Percentiles rank a stretch among this genome's conserved stretches.
Conservation (phyloP, 2,888 invertebrate genomes). For the Saturnia pavonia region DNA sequence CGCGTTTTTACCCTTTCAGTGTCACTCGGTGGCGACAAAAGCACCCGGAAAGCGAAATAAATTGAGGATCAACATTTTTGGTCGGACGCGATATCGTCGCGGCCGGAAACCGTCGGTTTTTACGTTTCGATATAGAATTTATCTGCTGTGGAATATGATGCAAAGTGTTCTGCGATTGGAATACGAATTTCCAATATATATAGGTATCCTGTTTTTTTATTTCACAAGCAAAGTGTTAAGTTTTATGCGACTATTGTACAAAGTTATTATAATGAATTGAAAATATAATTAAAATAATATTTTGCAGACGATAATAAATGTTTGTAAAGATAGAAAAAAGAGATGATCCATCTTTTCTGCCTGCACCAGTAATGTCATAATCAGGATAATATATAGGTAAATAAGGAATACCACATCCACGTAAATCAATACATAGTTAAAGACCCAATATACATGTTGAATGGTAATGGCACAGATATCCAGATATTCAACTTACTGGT, state of each 20-base stretch:
- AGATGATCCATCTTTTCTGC: neutral
- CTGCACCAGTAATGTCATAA: neutral
- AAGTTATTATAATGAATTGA: neutral
- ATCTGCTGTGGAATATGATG: neutral
- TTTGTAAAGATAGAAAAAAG: neutral
- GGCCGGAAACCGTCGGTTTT: neutral
- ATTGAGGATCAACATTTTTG: slow-evolving; percentile 18
- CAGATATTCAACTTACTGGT: no score
- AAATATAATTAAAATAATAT: neutral
- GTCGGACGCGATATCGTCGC: slow-evolving; percentile 10
- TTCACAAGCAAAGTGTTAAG: neutral
- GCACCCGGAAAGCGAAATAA: slow-evolving; percentile 20
- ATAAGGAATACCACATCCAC: no score
- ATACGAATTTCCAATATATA: neutral
- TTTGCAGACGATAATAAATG: neutral
- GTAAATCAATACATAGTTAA: no score
- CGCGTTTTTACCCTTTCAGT: slow-evolving; percentile 28
- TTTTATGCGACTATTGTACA: neutral
- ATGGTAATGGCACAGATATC: no score
- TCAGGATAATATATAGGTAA: no score
- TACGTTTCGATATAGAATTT: neutral
- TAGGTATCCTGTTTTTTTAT: neutral
- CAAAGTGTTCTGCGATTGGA: neutral
- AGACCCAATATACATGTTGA: no score
- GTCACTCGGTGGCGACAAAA: slow-evolving; percentile 28